Conservation (phyloP, 2,888 invertebrate species). For the Leptopilina drosophilae region DNA sequence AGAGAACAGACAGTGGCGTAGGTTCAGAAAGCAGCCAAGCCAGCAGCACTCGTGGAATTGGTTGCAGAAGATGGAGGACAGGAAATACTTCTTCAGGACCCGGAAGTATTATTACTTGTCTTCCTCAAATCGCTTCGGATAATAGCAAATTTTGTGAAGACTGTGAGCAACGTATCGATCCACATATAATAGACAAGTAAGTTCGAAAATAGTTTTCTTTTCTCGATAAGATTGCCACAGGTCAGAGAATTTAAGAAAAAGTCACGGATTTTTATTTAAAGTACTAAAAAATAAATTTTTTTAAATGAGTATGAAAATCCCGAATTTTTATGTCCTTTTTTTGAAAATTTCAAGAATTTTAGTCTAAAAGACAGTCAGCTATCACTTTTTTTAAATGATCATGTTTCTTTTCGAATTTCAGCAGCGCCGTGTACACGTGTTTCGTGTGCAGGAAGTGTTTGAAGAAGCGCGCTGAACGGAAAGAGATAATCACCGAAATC, state of each 20-base stretch:
- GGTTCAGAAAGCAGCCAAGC: constrained; percentile 95
- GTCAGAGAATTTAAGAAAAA: too few species aligned
- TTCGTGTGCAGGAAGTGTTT: constrained; percentile 92
- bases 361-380: too few species aligned
- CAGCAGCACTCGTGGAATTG: constrained; percentile 82
- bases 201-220: constrained; percentile 28
- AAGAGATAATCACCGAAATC: constrained; percentile 96
- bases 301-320: too few species aligned
- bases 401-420: constrained; percentile 50
- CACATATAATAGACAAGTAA: constrained; percentile 83
- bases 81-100: constrained; percentile 75
- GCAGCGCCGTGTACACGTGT: constrained; percentile 86
- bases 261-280: too few species aligned
- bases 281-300: too few species aligned
- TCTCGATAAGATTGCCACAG: too few species aligned
- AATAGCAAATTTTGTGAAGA: constrained; percentile 87
- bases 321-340: too few species aligned
- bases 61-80: constrained; percentile 70
- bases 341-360: too few species aligned
- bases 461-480: constrained; percentile 91
- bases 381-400: too few species aligned
- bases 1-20: constrained; percentile 94
- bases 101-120: constrained; percentile 78
- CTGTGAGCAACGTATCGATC: constrained; percentile 89
- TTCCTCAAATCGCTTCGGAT: constrained; percentile 78